Percentiles rank a stretch among this genome's conserved stretches.
Evolutionary conservation across 1,140 invertebrate species (phyloP).

Genomic region (Ladona fulva): DNA sequence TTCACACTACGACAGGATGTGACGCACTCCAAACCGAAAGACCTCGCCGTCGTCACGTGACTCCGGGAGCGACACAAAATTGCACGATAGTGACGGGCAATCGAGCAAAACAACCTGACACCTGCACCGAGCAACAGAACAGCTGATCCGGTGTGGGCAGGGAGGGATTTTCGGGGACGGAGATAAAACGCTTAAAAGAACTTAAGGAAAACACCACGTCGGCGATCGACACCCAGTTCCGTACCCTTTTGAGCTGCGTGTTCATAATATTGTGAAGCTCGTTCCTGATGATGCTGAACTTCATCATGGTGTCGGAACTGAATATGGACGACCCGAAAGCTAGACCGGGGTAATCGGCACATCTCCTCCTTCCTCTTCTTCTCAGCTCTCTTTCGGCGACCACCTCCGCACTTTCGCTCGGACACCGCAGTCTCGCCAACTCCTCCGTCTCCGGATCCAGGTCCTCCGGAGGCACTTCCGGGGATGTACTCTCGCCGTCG

Average conservation of each 20-base stretch:
- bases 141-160: constrained; percentile 22
- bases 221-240: constrained; percentile 12
- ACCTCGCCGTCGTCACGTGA: background rate
- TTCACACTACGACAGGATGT: no score
- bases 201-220: background rate
- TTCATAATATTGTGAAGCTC: constrained; percentile 96
- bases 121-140: constrained; percentile 11
- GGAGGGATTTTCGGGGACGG: constrained; percentile 19
- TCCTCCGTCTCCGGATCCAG: constrained; percentile 57
- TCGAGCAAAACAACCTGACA: background rate
- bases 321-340: constrained; percentile 86
- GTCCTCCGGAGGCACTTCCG: constrained; percentile 29
- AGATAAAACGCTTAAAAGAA: background rate
- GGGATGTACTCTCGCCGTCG: constrained; percentile 24
- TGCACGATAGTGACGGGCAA: constrained; percentile 14
- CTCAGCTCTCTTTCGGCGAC: constrained; percentile 73
- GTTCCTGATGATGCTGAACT: constrained; percentile 92
- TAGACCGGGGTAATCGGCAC: constrained; percentile 83
- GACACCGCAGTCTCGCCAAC: constrained; percentile 70
- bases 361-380: constrained; percentile 54
- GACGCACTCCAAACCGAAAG: background rate
- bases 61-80: background rate
- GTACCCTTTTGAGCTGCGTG: constrained; percentile 89
- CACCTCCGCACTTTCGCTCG: constrained; percentile 77
- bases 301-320: constrained; percentile 95